Conservation (phyloP, 2,113 vertebrate genomes). For the Pongo pygmaeus region DNA sequence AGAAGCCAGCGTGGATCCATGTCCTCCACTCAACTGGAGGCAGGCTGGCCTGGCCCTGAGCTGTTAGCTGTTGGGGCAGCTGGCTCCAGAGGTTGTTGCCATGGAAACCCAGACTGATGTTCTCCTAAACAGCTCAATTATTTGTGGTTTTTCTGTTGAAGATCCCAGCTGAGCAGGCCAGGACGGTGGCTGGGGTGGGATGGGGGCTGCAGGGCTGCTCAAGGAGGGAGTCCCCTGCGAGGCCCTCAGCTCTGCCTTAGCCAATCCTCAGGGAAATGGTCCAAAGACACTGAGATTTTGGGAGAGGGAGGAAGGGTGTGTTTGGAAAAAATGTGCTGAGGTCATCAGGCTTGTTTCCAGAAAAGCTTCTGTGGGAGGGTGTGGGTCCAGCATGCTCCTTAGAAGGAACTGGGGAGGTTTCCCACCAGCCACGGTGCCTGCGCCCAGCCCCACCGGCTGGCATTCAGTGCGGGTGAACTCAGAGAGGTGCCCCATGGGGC, state of each 20-base stretch:
- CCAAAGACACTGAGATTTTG: slow-evolving; percentile 34
- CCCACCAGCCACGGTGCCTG: fast-evolving
- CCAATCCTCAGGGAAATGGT: slow-evolving; percentile 25
- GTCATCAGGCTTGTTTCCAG: slow-evolving; percentile 39
- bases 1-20: slow-evolving; percentile 73
- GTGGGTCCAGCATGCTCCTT: not conserved
- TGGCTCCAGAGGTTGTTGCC: slow-evolving; percentile 60
- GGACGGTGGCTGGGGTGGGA: not conserved
- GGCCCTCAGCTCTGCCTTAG: not conserved
- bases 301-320: slow-evolving; percentile 44
- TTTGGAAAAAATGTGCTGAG: slow-evolving; percentile 56
- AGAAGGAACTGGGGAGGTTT: not conserved
- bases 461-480: fast-evolving
- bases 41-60: slow-evolving; percentile 64
- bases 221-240: not conserved
- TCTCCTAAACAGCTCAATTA: slow-evolving; percentile 69
- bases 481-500: not conserved
- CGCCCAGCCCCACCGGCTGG: not conserved
- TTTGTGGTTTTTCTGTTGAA: slow-evolving; percentile 44
- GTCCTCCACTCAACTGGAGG: slow-evolving; percentile 74
- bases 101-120: slow-evolving; percentile 56
- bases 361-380: slow-evolving; percentile 24
- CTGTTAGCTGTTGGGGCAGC: slow-evolving; percentile 74
- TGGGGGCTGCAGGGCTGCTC: not conserved
- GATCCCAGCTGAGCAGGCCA: not conserved